A percentile compares a stretch with the other conserved stretches of the same genome.
These are phyloP conservation scores for Melanotus villosus DNA, from an alignment of 2,888 invertebrate genomes.

Conservation along the genomic window DNA sequence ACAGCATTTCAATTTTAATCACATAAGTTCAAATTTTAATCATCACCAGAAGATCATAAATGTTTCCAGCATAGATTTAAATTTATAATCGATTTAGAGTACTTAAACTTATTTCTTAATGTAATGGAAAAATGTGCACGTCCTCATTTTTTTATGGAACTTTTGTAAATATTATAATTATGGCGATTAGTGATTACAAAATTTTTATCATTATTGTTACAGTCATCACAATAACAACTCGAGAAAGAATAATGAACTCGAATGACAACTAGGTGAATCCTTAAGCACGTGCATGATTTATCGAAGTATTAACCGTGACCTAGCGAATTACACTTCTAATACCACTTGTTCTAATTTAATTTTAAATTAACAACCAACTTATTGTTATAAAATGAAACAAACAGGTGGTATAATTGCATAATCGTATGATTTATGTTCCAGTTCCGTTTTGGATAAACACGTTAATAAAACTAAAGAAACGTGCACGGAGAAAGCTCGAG, in stretches of 20 bases:
- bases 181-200: constrained; percentile 7
- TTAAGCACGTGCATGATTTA: constrained; percentile 4
- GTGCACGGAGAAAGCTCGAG: neutral
- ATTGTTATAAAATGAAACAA: neutral
- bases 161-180: constrained; percentile 13
- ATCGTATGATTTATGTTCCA: neutral
- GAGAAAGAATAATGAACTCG: constrained; percentile 13
- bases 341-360: no score
- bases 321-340: no score
- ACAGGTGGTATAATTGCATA: neutral
- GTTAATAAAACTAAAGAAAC: neutral
- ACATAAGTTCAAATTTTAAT: no score
- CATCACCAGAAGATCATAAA: no score
- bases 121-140: constrained; percentile 9
- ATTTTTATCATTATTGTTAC: constrained; percentile 4
- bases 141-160: neutral
- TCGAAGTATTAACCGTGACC: neutral
- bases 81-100: no score
- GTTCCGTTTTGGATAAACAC: neutral
- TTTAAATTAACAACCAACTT: no score
- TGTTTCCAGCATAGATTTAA: no score
- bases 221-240: constrained; percentile 10
- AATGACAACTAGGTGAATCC: neutral
- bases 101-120: no score
- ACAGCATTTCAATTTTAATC: no score